Evolutionary conservation across 2,113 vertebrate genomes (phyloP), one percentile per base, ranked within the genome.

Genomic region (Serinus canaria): DNA sequence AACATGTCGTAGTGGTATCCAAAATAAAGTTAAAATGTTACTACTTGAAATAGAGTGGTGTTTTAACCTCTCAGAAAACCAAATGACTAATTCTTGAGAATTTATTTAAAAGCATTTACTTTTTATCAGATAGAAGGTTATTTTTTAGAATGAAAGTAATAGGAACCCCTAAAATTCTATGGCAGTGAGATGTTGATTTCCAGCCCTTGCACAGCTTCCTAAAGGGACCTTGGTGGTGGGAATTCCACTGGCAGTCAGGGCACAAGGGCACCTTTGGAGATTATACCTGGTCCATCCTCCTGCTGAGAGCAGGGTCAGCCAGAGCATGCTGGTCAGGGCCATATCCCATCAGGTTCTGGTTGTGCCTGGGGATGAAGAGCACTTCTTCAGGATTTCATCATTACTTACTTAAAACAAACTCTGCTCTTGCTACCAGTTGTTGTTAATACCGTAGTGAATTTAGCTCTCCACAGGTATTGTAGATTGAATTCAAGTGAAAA

Each of bases 81-180:
- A 69, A 21, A 33, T 11, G 10, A 2, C 1, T 15, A 20, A 39
- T 43, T 82, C 3, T 6, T 14, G 10, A 69, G 11, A 66, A 62
- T 22, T 84, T 83, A 24, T 74, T 20, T 43, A 18, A 59, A 89
- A 68, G 0, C 2, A 44, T 58, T 66, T 53, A 19, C 9, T 70
- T 63, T 52, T 63, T n/a, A 47, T 46, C 13, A 8, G 22, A 19
- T 7, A 33, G 16, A 82, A 87, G 7, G 11, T 60, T 63, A 14
- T 62, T 84, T 72, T 78, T 52, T 22, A n/a, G n/a, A 55, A 6
- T 22, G 4, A 33, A 67, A 82, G 2, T 46, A 5, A 28, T 17
- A 30, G 22, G 15, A 76, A 64, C 19, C 0, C 11, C 15, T 28
- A 31, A 16, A 28, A 3, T 35, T 63, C 4, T 47, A 0, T 59